A percentile compares a stretch with the other conserved stretches of the same genome.
Conservation (phyloP, 2,888 invertebrate genomes). For the Drosophila eohydei region DNA sequence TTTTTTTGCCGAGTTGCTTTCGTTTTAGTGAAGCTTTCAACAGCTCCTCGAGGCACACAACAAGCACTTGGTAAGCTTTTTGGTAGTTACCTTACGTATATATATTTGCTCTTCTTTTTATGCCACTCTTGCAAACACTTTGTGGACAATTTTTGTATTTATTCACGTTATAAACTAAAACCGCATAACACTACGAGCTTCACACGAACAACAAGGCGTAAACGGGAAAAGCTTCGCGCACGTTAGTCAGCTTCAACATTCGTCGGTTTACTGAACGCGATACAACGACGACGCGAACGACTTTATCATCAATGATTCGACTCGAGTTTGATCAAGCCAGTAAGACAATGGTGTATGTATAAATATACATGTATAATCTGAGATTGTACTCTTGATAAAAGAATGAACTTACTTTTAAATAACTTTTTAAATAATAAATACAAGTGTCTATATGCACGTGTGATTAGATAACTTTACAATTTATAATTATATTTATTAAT, state of each 20-base stretch:
- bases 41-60: not conserved
- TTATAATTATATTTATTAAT: not conserved
- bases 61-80: not conserved
- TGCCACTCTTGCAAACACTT: constrained; percentile 4
- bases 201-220: constrained; percentile 15
- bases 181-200: constrained; percentile 14
- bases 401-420: not conserved
- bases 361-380: constrained; percentile 16
- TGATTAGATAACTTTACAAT: not conserved
- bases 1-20: constrained; percentile 1
- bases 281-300: constrained; percentile 44
- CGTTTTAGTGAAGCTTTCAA: not conserved
- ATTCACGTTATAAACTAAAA: constrained; percentile 11
- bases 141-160: constrained; percentile 6
- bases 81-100: not conserved
- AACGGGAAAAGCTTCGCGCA: constrained; percentile 55
- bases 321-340: constrained; percentile 24
- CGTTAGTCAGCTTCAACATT: constrained; percentile 77
- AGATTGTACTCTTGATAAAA: constrained; percentile 16
- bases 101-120: not conserved
- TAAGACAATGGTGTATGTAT: constrained; percentile 19
- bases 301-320: constrained; percentile 42
- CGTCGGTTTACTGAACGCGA: constrained; percentile 77
- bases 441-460: not conserved
- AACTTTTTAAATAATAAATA: not conserved